A percentile compares a stretch with the other conserved stretches of the same genome.
Conservation (phyloP, 2,113 vertebrate species). For the Cottus gobio region DNA sequence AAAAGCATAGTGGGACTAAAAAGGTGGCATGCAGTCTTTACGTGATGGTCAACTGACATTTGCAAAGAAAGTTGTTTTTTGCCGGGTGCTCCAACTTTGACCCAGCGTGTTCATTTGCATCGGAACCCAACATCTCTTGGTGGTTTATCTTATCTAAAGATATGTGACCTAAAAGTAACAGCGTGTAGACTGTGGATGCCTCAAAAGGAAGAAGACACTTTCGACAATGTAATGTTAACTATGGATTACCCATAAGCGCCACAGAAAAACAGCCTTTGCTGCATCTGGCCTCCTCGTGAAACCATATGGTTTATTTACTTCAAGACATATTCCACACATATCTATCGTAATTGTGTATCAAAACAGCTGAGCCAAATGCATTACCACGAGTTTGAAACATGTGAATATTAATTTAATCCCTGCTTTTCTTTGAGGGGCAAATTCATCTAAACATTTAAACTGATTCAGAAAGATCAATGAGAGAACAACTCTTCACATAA, state of each 20-base stretch:
- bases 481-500: neutral
- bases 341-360: neutral
- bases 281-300: neutral
- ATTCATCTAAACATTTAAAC: neutral
- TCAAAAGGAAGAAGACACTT: constrained; percentile 11
- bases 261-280: neutral
- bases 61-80: constrained; percentile 7
- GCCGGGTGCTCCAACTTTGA: constrained; percentile 24
- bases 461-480: neutral
- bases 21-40: constrained; percentile 1
- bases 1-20: constrained; percentile 14
- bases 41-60: constrained; percentile 2
- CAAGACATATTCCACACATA: neutral
- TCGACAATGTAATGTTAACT: constrained; percentile 4
- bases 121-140: constrained; percentile 10
- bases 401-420: neutral
- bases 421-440: neutral
- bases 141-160: constrained; percentile 13
- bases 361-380: constrained; percentile 9
- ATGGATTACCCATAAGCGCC: neutral
- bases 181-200: neutral
- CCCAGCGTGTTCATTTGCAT: constrained; percentile 25
- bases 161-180: neutral
- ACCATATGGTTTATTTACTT: neutral
- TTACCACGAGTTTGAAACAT: constrained; percentile 13